Percentiles rank a stretch among this genome's conserved stretches.
phyloP scores from a whole-genome alignment of 1,140 invertebrate genomes.

The Galleria mellonella region DNA sequence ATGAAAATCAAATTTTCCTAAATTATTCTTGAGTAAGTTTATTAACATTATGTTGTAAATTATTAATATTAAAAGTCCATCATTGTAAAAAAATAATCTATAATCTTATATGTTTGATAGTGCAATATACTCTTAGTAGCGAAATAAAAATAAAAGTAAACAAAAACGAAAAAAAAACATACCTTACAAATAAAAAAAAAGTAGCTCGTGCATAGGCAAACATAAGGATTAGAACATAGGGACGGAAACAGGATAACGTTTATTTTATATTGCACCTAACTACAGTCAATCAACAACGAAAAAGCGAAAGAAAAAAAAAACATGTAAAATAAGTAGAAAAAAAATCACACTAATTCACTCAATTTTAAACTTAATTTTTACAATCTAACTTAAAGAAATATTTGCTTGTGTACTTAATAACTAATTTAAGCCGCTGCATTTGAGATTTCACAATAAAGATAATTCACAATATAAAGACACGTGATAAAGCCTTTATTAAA shows the following conservation, averaged over 20 bases:
- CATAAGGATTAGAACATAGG: conserved; percentile 26
- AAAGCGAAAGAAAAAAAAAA: conserved; percentile 32
- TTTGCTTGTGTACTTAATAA: conserved; percentile 48
- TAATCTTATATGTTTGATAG: too few species aligned
- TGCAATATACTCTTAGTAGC: background rate
- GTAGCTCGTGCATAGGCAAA: conserved; percentile 50
- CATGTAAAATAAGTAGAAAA: conserved; percentile 27
- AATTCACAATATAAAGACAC: conserved; percentile 7
- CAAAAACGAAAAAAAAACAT: conserved; percentile 40
- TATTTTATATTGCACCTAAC: conserved; percentile 29
- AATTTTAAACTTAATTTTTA: conserved; percentile 37
- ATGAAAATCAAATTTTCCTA: too few species aligned
- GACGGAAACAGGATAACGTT: conserved; percentile 43
- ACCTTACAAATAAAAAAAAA: conserved; percentile 46
- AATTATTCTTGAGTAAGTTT: too few species aligned
- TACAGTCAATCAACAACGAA: conserved; percentile 45
- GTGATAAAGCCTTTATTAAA: conserved; percentile 30
- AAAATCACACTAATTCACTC: conserved; percentile 44
- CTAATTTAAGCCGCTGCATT: conserved; percentile 25
- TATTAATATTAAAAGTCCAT: too few species aligned
- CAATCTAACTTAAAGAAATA: conserved; percentile 40
- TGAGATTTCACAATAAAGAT: too few species aligned
- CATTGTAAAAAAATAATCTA: too few species aligned
- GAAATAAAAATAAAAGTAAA: conserved; percentile 16
- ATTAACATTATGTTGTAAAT: too few species aligned